Evolutionary conservation across 2,113 vertebrate genomes (phyloP).

Genomic region (Thamnaconus septentrionalis): DNA sequence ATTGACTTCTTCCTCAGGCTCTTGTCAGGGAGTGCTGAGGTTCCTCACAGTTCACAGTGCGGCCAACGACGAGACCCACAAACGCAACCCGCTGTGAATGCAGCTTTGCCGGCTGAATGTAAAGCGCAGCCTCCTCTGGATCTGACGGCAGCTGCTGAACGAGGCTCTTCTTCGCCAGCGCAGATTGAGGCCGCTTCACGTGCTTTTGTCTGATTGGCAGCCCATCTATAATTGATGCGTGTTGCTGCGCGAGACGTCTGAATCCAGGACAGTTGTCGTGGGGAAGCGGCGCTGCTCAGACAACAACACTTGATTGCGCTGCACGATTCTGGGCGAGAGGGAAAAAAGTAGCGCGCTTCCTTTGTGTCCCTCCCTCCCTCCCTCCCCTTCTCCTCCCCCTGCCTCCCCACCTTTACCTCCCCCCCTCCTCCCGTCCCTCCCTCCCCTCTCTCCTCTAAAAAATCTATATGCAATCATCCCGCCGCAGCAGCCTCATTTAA

Average conservation of each 20-base stretch:
- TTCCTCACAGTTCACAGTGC: too few relatives aligned
- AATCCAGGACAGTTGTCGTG: slow-evolving; percentile 74
- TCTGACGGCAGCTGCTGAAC: too few relatives aligned
- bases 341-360: slow-evolving; percentile 67
- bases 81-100: too few relatives aligned
- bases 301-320: slow-evolving; percentile 69
- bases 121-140: too few relatives aligned
- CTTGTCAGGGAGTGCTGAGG: too few relatives aligned
- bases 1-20: too few relatives aligned
- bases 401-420: not conserved
- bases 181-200: slow-evolving; percentile 18
- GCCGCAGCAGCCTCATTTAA: slow-evolving; percentile 67
- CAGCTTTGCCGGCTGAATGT: too few relatives aligned
- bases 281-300: slow-evolving; percentile 60
- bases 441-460: slow-evolving; percentile 19
- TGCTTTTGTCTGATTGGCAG: slow-evolving; percentile 39
- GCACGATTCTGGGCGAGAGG: slow-evolving; percentile 50
- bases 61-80: too few relatives aligned
- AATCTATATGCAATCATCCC: slow-evolving; percentile 67
- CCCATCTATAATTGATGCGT: slow-evolving; percentile 65
- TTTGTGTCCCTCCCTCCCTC: slow-evolving; percentile 48
- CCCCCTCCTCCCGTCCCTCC: slow-evolving; percentile 5
- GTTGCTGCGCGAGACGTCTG: slow-evolving; percentile 53
- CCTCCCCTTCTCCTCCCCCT: slow-evolving; percentile 19
- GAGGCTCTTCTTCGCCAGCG: not conserved